phyloP scores from a whole-genome alignment of 2,888 invertebrate species.

The Osmoderma eremita region DNA sequence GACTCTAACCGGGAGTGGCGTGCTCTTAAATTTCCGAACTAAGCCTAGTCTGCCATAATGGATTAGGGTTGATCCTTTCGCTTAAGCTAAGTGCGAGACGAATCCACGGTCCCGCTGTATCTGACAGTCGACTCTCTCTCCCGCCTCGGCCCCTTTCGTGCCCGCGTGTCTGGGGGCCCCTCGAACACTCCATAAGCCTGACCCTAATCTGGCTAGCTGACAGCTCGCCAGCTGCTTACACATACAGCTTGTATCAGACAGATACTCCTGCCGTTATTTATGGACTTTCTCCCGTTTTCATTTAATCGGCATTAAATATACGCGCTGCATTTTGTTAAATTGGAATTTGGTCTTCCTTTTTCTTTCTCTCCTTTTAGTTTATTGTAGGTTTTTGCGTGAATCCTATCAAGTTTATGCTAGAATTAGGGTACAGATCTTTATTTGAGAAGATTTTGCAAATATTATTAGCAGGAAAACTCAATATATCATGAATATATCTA shows the following conservation, averaged over 20 bases:
- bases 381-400: neutral
- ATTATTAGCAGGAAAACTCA: too few relatives aligned
- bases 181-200: constrained; percentile 58
- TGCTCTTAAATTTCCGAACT: constrained; percentile 54
- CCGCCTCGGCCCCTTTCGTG: constrained; percentile 53
- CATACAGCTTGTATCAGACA: constrained; percentile 59
- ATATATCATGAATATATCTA: too few relatives aligned
- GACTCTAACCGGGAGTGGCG: constrained; percentile 24
- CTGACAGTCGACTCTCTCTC: constrained; percentile 54
- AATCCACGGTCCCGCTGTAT: constrained; percentile 58
- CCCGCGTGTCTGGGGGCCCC: constrained; percentile 48
- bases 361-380: constrained; percentile 1
- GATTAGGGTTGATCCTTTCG: constrained; percentile 61
- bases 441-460: too few relatives aligned
- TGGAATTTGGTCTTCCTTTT: constrained; percentile 25
- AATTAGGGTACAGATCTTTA: neutral
- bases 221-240: constrained; percentile 62
- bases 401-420: neutral
- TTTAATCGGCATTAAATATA: constrained; percentile 36
- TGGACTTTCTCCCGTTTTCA: constrained; percentile 49
- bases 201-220: constrained; percentile 63
- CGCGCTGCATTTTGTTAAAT: constrained; percentile 32
- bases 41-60: constrained; percentile 62
- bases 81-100: constrained; percentile 59
- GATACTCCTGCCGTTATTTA: constrained; percentile 56